Base-by-base conservation (phyloP, 2,797 vertebrate genomes). In the Crenuchus spilurus region DNA sequence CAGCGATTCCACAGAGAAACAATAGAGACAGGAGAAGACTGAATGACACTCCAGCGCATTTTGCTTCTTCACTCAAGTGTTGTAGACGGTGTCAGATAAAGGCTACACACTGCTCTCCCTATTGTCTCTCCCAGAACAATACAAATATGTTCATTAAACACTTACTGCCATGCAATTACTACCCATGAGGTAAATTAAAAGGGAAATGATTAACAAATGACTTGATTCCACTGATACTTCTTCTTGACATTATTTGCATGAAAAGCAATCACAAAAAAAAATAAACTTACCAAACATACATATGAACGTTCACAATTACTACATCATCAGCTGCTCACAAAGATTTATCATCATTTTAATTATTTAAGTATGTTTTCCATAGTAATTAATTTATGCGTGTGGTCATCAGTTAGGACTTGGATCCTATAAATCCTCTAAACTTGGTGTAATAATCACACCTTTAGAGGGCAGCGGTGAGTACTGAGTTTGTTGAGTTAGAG, bases 1-100 rank as follows among this genome's bases (percentile, higher is more conserved):
- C 42, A 58, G 71, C 41, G 46, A 76, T 80, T 78, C 71, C 64
- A 52, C 62, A 49, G 72, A 51, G 52, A 82, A 80, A 84, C 77
- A 82, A 81, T 72, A 68, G 70, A 68, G 76, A 65, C 61, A 60
- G 62, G 37, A 70, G 70, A 68, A 81, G 74, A 77, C 62, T 79
- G 73, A 81, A 79, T 58, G 79, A 78, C 80, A 74, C 72, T 61
- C 49, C 55, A 64, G 35, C 14, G 70, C 78, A 60, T 79, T 75
- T 68, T 68, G 73, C 72, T 80, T 42, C 65, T 72, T 46, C 60
- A 71, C 51, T 76, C 65, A 33, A 48, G 74, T 77, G 80, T 77
- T 79, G 72, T 74, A 82, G 71, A 69, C 74, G 16, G 55, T 64
- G 63, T n/a, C 60, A 72, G 81, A 82, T 82, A 80, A 82, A 82